Base-by-base conservation (phyloP, 2,888 invertebrate species). In the Acrobasis repandana region DNA sequence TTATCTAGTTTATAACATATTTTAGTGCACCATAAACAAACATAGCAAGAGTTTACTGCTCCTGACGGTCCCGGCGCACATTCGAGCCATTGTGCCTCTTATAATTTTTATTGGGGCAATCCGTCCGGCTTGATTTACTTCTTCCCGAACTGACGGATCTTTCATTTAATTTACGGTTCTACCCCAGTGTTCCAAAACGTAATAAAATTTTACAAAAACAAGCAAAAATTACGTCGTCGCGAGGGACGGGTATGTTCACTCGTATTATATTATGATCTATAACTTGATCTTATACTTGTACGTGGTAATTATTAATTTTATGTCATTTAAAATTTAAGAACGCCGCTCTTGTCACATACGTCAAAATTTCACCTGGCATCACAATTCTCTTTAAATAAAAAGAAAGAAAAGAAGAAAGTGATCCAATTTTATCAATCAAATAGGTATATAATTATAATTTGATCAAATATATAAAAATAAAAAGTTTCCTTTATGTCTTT, bases 51-150 rank as follows among this genome's bases (percentile, higher is more conserved):
- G 85, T 91, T 91, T 91, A 90, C 87, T 83, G 85, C 91, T 87
- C 85, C 90, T 86, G 90, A 82, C 90, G 85, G 83, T 83, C 85
- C 77, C 85, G 85, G 77, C 83, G 85, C 89, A 88, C 88, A 89
- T 87, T 86, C 85, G 83, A 83, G 74, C 83, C 85, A 91, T 92
- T 92, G 91, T 91, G 90, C 89, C 86, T 90, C 88, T 91, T 92
- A 92, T 92, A 92, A 91, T 92, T 92, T 92, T 92, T 91, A 92
- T 91, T 90, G 88, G 88, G 90, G 90, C 92, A 91, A 92, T 92
- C 88, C 91, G 89, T 90, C 91, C 82, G 83, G 71, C 87, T 90
- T 92, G 92, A 92, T 92, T 92, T 92, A 91, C 91, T 89, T 78
- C 90, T 90, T 91, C 90, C 91, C 90, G 86, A 90, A 90, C 88